Evolutionary conservation across 2,888 invertebrate species (phyloP), one percentile per base, ranked within the genome.

Genomic region (Allacma fusca): DNA sequence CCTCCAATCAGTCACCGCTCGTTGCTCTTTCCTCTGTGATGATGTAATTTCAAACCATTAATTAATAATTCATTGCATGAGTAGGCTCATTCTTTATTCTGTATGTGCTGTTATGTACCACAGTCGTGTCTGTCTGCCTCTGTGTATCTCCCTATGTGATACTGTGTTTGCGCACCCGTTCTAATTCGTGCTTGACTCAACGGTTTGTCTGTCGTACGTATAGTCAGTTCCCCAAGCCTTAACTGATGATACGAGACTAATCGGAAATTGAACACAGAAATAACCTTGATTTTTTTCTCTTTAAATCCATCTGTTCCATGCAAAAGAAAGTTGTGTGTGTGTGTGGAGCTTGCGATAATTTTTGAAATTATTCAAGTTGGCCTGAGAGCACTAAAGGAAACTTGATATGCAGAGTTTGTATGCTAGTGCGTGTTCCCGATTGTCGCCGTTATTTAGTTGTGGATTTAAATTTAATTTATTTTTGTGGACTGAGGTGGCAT

Each of bases 61-160:
- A 82, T 82, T 82, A 81, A 82, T 82, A 78, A 82, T 81, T 81
- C 79, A 82, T 81, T 78, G 65, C 75, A 43, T 77, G 74, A 73
- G 64, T 40, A 78, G 59, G 57, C 67, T 72, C 74, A 74, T 64
- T 74, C 44, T 74, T 64, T 72, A 72, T 72, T 59, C 72, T 43
- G 13, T 28, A 50, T 50, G 26, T 70, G 64, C 40, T 34, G 34
- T 62, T 13, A 26, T 19, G 62, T 19, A 34, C 57, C 26, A 23
- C 29, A 21, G 28, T 29, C 23, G n/a, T 57, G 29, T 70, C 43
- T 34, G 50, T n/a, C 50, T 50, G 50, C 50, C 50, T 50, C 7
- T 50, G 50, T 50, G 4, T 50, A 16, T 50, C 2, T 19, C n/a
- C 50, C 1, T 16, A 16, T 50, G 16, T 2, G n/a, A 34, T 16